Evolutionary conservation across 2,888 invertebrate species (phyloP), one percentile per base, ranked within the genome.

Genomic region (Mayetiola destructor): DNA sequence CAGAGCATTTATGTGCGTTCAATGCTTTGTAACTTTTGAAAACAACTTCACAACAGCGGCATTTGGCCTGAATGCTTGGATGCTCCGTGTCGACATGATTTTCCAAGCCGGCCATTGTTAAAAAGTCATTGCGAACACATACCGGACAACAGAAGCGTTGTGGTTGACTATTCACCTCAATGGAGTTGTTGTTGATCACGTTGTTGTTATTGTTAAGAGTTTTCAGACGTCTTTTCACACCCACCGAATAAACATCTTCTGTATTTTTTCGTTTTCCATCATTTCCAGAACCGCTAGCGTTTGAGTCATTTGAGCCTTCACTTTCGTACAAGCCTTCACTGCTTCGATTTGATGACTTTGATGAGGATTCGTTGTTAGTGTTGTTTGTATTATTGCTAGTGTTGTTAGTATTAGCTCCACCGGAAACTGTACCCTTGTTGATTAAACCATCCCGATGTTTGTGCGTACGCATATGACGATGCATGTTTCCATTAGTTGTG

Each of bases 401-500:
- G 61, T 65, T 64, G 60, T 64, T 65, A 60, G 64, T 64, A 14
- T 66, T 66, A 59, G 35, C 61, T 61, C 61, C 61, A 32, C 62
- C 61, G 37, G 61, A 63, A 30, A 59, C 64, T 48, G 48, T 27
- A 48, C 48, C 48, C 27, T 48, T 48, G n/a, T 48, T 48, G 2
- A n/a, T 27, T 12, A 53, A 30, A 18, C 53, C 53, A 61, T 68
- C 68, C 55, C 66, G 66, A 56, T 74, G 74, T 60, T 77, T 77
- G 68, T 85, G 84, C 2, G 84, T 85, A 59, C 86, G 76, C 77
- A 85, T 80, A 69, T 89, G 89, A 37, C 88, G 75, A 67, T 87
- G 87, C 87, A 89, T 87, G 70, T 87, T 88, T 27, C 87, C 88
- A 68, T 88, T 88, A 14, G 88, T 88, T 35, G 87, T 87, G 71